Percentiles rank a stretch among this genome's conserved stretches.
Evolutionary conservation across 2,113 vertebrate species (phyloP).

Genomic region (Pterocles burchelli): DNA sequence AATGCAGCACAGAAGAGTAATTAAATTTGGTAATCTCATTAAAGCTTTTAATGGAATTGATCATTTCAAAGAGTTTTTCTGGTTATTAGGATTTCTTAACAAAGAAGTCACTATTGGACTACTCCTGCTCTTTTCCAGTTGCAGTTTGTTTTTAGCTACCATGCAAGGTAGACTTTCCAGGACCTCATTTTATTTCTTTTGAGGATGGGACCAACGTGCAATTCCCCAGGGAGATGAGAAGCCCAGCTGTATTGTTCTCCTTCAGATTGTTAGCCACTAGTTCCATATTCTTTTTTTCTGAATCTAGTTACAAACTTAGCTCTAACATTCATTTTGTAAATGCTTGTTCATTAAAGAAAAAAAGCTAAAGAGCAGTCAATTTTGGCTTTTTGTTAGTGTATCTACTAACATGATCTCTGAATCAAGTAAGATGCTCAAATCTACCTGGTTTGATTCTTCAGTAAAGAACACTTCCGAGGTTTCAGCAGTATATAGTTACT

Average conservation of each 20-base stretch:
- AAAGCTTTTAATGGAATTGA: conserved; percentile 74
- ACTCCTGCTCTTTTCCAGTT: background rate
- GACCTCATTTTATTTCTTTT: background rate
- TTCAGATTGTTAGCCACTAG: background rate
- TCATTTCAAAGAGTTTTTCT: conserved; percentile 59
- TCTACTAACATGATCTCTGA: background rate
- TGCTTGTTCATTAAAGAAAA: background rate
- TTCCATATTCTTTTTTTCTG: background rate
- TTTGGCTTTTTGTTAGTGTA: background rate
- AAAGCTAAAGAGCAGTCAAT: background rate
- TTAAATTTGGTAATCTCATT: conserved; percentile 73
- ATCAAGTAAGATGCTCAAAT: background rate
- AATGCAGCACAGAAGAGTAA: conserved; percentile 61
- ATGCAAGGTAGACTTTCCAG: background rate
- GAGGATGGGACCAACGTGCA: background rate
- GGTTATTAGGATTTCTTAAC: conserved; percentile 44
- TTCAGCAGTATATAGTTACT: background rate
- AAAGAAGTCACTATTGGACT: conserved; percentile 28
- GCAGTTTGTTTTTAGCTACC: background rate
- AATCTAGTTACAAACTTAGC: background rate
- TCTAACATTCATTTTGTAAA: background rate
- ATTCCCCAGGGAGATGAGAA: background rate
- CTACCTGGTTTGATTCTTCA: background rate
- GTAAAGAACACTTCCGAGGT: background rate
- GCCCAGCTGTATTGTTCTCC: background rate